These are phyloP conservation scores for Cryptoblepharus egeriae DNA, from an alignment of 2,797 vertebrate genomes.

Conservation along the genomic window DNA sequence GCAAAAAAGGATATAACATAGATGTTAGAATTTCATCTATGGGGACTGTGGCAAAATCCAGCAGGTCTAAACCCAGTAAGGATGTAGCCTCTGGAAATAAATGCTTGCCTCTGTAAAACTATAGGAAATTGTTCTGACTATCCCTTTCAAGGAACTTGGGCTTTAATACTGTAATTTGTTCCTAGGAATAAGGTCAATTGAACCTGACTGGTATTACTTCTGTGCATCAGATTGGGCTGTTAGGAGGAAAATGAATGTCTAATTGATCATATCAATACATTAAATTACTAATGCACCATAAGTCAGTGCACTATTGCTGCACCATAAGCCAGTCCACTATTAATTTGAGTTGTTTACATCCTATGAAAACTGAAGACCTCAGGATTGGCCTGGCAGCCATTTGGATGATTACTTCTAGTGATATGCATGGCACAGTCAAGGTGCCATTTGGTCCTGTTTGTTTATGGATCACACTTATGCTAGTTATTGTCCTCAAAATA, in stretches of 20 bases:
- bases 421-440: too few species aligned
- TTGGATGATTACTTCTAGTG: not conserved
- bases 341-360: not conserved
- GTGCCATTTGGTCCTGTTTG: too few species aligned
- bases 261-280: not conserved
- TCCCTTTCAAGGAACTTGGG: too few species aligned
- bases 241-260: not conserved
- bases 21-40: too few species aligned
- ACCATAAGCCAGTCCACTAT: not conserved
- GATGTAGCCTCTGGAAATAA: too few species aligned
- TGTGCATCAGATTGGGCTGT: not conserved
- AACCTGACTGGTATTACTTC: not conserved
- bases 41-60: too few species aligned
- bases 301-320: not conserved
- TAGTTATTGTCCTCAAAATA: too few species aligned
- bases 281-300: not conserved
- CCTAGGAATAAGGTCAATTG: not conserved
- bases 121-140: not conserved
- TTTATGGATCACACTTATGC: too few species aligned
- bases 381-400: not conserved
- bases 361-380: not conserved
- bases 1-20: too few species aligned
- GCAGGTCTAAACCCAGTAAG: too few species aligned
- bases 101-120: not conserved
- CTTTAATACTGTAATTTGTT: not conserved